Conservation (phyloP, 2,113 vertebrate genomes). For the Tiliqua scincoides region DNA sequence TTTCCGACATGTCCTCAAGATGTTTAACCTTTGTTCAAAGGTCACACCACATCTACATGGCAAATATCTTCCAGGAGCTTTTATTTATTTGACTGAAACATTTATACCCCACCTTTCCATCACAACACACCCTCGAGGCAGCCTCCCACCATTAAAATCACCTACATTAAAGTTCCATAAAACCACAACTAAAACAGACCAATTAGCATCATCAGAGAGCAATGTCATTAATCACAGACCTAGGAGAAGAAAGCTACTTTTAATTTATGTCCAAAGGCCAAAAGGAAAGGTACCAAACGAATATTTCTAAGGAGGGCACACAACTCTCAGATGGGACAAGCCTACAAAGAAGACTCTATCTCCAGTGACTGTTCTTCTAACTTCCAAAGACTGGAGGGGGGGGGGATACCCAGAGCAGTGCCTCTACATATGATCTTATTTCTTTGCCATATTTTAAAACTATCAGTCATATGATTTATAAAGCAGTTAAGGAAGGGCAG, state of each 20-base stretch:
- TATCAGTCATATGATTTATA: too few relatives aligned
- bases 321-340: too few relatives aligned
- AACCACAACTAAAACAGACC: background rate
- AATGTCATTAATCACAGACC: background rate
- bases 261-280: background rate
- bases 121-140: too few relatives aligned
- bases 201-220: background rate
- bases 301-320: too few relatives aligned
- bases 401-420: too few relatives aligned
- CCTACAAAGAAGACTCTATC: too few relatives aligned
- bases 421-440: too few relatives aligned
- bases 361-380: too few relatives aligned
- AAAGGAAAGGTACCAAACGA: background rate
- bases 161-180: background rate
- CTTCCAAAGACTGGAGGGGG: too few relatives aligned
- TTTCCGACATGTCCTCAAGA: background rate
- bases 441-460: too few relatives aligned
- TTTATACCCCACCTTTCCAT: background rate
- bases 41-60: conserved; percentile 12
- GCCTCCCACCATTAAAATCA: too few relatives aligned
- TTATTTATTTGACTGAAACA: background rate
- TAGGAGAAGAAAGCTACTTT: background rate
- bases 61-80: conserved; percentile 35
- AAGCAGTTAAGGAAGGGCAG: too few relatives aligned
- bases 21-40: conserved; percentile 56